Conservation (phyloP, 2,113 vertebrate genomes). For the Zosterops pallidus region DNA sequence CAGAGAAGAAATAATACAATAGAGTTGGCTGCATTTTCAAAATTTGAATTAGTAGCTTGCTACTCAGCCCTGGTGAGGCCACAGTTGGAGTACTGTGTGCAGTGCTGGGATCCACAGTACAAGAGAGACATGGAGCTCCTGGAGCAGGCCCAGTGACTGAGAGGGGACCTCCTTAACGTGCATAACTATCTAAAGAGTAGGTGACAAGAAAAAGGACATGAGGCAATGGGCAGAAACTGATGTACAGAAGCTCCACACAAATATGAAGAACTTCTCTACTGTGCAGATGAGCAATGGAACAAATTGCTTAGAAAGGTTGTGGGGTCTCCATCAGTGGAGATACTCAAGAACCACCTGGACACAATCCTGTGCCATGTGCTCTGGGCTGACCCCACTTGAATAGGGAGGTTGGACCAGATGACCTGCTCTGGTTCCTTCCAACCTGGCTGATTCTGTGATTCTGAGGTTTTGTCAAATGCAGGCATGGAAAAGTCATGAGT, state of each 20-base stretch:
- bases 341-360: not conserved
- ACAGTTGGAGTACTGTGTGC: not conserved
- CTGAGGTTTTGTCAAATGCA: not conserved
- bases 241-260: not conserved
- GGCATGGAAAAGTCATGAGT: not conserved
- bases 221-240: not conserved
- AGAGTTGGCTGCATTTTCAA: not conserved
- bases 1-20: not conserved
- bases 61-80: too few species aligned
- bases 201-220: not conserved
- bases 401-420: not conserved
- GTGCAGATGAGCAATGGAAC: not conserved
- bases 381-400: accelerated
- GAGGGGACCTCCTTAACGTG: not conserved
- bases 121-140: not conserved
- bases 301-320: not conserved
- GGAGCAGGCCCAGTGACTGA: not conserved
- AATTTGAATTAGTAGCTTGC: not conserved
- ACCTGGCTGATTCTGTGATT: not conserved
- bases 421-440: not conserved
- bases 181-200: not conserved
- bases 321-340: not conserved
- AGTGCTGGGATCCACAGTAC: not conserved
- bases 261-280: not conserved
- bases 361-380: not conserved